phyloP scores from a whole-genome alignment of 2,113 vertebrate genomes.

The Carassius auratus region DNA sequence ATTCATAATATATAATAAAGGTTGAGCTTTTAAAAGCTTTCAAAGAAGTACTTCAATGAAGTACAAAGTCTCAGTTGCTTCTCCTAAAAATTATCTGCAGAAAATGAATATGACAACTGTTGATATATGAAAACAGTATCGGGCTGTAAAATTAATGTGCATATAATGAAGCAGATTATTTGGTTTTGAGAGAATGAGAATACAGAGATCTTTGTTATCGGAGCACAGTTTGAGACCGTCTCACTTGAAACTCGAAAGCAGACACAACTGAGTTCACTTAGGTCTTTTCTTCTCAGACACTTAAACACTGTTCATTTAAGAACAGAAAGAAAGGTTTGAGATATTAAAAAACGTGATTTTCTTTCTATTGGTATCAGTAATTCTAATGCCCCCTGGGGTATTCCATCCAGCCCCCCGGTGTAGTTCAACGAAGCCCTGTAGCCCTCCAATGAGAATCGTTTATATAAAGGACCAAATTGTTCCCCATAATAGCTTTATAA shows the following conservation, averaged over 20 bases:
- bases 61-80: not conserved
- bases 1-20: no score
- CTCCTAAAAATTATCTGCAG: not conserved
- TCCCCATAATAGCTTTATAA: slow-evolving; percentile 69
- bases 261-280: not conserved
- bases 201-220: not conserved
- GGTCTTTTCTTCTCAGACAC: not conserved
- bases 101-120: not conserved
- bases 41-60: no score
- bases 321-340: not conserved
- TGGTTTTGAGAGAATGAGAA: not conserved
- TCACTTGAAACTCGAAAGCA: not conserved
- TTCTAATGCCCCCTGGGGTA: slow-evolving; percentile 23
- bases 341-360: not conserved
- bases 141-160: not conserved
- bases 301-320: not conserved
- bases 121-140: not conserved
- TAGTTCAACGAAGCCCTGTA: slow-evolving; percentile 26
- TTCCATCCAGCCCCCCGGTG: slow-evolving; percentile 21
- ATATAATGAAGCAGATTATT: not conserved
- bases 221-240: not conserved
- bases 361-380: slow-evolving; percentile 20
- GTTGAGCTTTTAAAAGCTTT: no score
- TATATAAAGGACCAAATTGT: slow-evolving; percentile 64
- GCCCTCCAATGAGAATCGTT: slow-evolving; percentile 41